Evolutionary conservation across 2,113 vertebrate genomes (phyloP).

Genomic region (Austrofundulus limnaeus): DNA sequence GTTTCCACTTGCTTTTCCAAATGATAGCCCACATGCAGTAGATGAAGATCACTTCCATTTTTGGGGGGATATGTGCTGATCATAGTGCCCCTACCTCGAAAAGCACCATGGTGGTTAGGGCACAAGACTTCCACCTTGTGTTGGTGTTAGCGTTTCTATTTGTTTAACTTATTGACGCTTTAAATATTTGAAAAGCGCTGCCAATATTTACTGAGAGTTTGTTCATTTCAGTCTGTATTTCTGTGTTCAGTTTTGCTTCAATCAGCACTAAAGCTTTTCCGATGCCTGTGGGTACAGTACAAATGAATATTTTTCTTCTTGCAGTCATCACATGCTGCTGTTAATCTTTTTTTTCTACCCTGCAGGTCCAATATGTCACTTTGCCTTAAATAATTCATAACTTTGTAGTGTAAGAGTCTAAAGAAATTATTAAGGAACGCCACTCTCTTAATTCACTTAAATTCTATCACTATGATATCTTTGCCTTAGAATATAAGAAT

Average conservation of each 20-base stretch:
- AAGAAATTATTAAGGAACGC: constrained; percentile 15
- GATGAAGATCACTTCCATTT: too few relatives aligned
- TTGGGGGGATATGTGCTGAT: too few relatives aligned
- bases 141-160: too few relatives aligned
- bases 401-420: constrained; percentile 11
- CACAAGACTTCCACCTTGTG: too few relatives aligned
- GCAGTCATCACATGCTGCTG: constrained; percentile 36
- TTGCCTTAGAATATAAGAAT: neutral
- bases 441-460: neutral
- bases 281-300: constrained; percentile 2
- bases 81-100: too few relatives aligned
- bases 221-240: too few relatives aligned
- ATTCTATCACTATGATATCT: neutral
- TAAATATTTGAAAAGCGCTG: too few relatives aligned
- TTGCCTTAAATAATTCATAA: constrained; percentile 52
- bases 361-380: constrained; percentile 35
- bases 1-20: too few relatives aligned
- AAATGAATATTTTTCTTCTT: constrained; percentile 27
- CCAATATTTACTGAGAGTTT: too few relatives aligned
- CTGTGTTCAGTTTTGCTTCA: neutral
- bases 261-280: neutral
- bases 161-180: too few relatives aligned
- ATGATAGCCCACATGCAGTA: too few relatives aligned
- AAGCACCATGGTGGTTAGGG: too few relatives aligned
- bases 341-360: constrained; percentile 42